Base-by-base conservation (phyloP, 2,797 vertebrate species). In the Rhinoraja longicauda region DNA sequence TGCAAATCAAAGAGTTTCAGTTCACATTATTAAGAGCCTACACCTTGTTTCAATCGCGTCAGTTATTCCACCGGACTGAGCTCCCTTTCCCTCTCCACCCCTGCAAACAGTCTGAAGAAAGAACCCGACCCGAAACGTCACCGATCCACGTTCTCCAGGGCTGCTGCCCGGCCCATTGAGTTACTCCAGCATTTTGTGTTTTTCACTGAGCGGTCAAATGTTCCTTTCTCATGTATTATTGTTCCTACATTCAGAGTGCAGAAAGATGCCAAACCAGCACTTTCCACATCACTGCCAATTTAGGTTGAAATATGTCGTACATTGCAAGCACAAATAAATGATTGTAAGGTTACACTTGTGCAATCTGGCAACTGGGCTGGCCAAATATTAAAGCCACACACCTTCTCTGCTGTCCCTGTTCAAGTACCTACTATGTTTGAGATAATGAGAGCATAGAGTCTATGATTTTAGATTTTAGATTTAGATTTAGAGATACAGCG, bases 221-320 rank as follows among this genome's bases (percentile, higher is more conserved):
- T 90, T 93, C 32, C 45, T 93, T 90, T 26, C 78, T 93, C 93
- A 84, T 45, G 90, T 93, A 93, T 93, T 64, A 81, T 64, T 72
- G 88, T n/a, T 91, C 13, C 93, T 93, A 93, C 93, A 93, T 93
- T 78, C n/a, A 93, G 93, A 81, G 67, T 93, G 93, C 62, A 76
- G 29, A 26, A 70, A n/a, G 13, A 92, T n/a, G 13, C 13, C 8
- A 53, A 7, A 64, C 12, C 36, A 29, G 19, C 64, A 91, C 6
- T 1, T 5, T 88, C 36, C 84, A 64, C n/a, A 67, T 10, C 67
- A 8, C n/a, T 84, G 53, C 26, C 15, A 59, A 29, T n/a, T 32
- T 13, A 19, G 4, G n/a, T 17, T 1, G 19, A 86, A 26, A 59
- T 32, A 1, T 32, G 84, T 36, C 84, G 5, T 19, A 29, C 26